phyloP scores from a whole-genome alignment of 2,113 vertebrate genomes.

The Grantiella picta region DNA sequence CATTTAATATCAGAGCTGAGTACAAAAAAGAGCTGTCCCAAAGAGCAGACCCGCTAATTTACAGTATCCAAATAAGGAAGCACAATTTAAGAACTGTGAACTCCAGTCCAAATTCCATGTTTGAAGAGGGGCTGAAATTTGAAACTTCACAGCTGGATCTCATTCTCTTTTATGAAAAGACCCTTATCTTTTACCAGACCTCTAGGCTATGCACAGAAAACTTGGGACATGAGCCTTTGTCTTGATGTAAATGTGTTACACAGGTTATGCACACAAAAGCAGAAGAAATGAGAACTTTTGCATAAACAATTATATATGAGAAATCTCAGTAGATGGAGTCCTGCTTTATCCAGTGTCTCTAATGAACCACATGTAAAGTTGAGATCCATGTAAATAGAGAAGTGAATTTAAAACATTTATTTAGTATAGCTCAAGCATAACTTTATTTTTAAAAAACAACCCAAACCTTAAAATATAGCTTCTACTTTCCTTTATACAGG shows the following conservation, averaged over 20 bases:
- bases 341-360: background rate
- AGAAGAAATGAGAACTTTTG: background rate
- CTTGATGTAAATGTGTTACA: background rate
- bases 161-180: constrained; percentile 9
- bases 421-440: background rate
- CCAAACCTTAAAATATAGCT: background rate
- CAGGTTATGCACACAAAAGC: background rate
- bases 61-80: background rate
- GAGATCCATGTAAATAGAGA: background rate
- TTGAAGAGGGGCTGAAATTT: background rate
- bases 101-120: background rate
- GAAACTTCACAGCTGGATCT: constrained; percentile 20
- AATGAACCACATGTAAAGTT: background rate
- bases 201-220: background rate
- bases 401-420: background rate
- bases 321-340: background rate
- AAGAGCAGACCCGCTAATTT: background rate
- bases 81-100: background rate
- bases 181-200: background rate
- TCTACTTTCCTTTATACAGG: background rate
- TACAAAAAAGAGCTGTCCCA: background rate
- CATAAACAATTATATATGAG: background rate
- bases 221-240: background rate
- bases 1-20: background rate
- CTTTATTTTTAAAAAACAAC: background rate